Base-by-base conservation (phyloP, 2,113 vertebrate species). In the Syngnathus typhle region DNA sequence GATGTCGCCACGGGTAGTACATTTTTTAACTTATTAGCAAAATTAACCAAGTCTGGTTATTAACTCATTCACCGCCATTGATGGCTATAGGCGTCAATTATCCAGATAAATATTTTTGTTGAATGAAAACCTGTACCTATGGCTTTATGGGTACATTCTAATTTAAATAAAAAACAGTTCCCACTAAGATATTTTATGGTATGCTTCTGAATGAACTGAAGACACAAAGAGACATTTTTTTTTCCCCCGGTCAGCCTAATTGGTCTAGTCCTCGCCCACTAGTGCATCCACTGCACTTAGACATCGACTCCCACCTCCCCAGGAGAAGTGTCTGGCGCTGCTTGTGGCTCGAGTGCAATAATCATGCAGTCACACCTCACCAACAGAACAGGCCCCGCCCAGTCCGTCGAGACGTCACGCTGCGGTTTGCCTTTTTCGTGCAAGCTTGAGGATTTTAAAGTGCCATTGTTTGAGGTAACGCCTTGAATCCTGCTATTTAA, bases 291-390 rank as follows among this genome's bases (percentile, higher is more conserved):
- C 19, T 69, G 68, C 72, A 71, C 43, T 69, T 60, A 12, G 62
- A 63, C 77, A 74, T 83, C 80, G 77, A 46, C 82, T 58, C 72
- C 73, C 19, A 23, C 47, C 75, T 77, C 76, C 70, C 77, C 67
- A 64, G 74, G 80, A 78, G 77, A 69, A 69, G 66, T 58, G 77
- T 77, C 68, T 77, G 77, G 36, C 72, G 9, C 83, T 75, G 84
- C 77, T 70, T 75, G 80, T 52, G 69, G 71, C 56, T 56, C 21
- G 68, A 78, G 69, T 74, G 74, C 71, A 84, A 83, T 63, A 81
- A 84, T 85, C 81, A 79, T 27, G 65, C 72, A 75, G 76, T 81
- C 81, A 75, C 85, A 84, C 78, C 81, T 80, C 76, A 21, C 65
- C 55, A 82, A 67, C 76, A 80, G 75, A 68, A 74, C 60, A 76